Conservation (phyloP, 2,888 invertebrate species). For the Timema podura region DNA sequence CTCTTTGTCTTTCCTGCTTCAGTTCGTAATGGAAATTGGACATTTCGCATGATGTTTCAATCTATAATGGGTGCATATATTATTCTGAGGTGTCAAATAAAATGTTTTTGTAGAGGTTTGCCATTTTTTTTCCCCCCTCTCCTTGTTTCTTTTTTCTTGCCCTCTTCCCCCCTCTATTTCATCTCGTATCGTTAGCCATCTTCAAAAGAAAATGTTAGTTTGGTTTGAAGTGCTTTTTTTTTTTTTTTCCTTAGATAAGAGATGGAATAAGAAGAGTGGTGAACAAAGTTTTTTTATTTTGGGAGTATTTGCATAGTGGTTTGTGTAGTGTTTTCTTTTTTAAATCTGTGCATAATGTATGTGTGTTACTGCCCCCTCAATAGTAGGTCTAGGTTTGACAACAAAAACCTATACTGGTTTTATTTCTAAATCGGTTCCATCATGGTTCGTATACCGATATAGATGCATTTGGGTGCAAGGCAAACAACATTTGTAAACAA, state of each 20-base stretch:
- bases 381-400: too few species aligned
- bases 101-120: not conserved
- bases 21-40: not conserved
- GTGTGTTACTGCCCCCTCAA: too few species aligned
- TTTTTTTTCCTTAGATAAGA: not conserved
- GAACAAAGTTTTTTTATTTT: not conserved
- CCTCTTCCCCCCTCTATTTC: too few species aligned
- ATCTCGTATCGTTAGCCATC: conserved; percentile 7
- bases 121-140: too few species aligned
- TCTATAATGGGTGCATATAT: conserved; percentile 8
- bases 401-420: too few species aligned
- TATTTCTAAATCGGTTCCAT: too few species aligned
- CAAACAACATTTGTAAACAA: too few species aligned
- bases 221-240: not conserved
- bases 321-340: not conserved
- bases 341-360: too few species aligned
- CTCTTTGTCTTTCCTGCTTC: not conserved
- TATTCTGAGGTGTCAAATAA: conserved; percentile 3
- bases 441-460: too few species aligned
- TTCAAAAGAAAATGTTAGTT: not conserved
- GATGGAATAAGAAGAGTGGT: not conserved
- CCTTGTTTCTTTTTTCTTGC: too few species aligned
- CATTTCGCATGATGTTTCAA: conserved; percentile 15
- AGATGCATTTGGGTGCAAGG: too few species aligned
- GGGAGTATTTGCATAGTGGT: conserved; percentile 11